These are phyloP conservation scores for Ligdia adustata DNA, from an alignment of 2,888 invertebrate genomes.

Conservation along the genomic window DNA sequence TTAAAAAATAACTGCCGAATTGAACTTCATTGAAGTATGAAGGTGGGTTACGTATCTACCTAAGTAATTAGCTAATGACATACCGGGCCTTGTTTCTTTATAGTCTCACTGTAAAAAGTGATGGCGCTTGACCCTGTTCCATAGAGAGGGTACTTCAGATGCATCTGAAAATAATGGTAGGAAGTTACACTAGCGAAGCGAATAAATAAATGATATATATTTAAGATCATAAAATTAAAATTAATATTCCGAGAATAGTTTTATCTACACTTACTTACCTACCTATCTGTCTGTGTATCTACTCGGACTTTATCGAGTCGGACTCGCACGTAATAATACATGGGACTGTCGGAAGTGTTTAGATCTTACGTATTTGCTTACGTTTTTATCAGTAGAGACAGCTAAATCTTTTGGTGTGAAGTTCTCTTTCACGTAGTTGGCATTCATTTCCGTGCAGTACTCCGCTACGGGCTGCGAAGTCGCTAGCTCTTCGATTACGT, in stretches of 20 bases:
- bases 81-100: slow-evolving; percentile 69
- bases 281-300: too few species aligned
- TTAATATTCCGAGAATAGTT: too few species aligned
- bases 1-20: too few species aligned
- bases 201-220: too few species aligned
- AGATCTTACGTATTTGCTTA: too few species aligned
- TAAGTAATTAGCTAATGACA: slow-evolving; percentile 38
- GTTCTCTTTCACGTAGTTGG: slow-evolving; percentile 65
- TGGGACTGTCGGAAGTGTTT: too few species aligned
- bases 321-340: too few species aligned
- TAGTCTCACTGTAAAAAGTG: slow-evolving; percentile 71
- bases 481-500: slow-evolving; percentile 72
- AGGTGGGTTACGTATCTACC: too few species aligned
- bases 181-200: too few species aligned
- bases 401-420: slow-evolving; percentile 69
- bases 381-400: slow-evolving; percentile 67
- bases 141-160: slow-evolving; percentile 74
- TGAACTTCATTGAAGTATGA: background rate
- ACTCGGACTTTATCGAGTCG: too few species aligned
- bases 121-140: slow-evolving; percentile 77
- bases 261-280: too few species aligned
- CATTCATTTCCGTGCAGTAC: slow-evolving; percentile 74
- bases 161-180: slow-evolving; percentile 71
- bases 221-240: too few species aligned
- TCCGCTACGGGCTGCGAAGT: slow-evolving; percentile 63